Base-by-base conservation (phyloP, 1,140 invertebrate genomes). In the Samia ricini region DNA sequence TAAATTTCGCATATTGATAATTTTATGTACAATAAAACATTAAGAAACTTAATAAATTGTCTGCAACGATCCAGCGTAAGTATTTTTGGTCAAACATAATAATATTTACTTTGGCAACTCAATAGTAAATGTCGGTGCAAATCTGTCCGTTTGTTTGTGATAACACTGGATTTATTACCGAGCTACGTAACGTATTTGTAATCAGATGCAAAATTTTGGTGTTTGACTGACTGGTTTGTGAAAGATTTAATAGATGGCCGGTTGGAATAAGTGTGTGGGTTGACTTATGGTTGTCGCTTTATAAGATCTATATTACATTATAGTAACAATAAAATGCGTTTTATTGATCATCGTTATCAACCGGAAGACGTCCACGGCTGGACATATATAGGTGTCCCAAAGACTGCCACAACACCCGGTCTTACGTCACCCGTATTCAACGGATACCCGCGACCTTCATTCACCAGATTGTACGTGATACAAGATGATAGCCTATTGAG, bases 91-190 rank as follows among this genome's bases (percentile, higher is more conserved):
- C 4, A 50, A 29, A 55, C 33, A 58, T 48, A 59, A 58, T 48
- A 59, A 64, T 60, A 60, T 64, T 64, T 64, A 60, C 63, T 26
- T 56, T 48, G 33, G 33, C 51, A 4, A 64, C 48, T 60, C 33
- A 60, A 56, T 64, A 48, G 12, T 64, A 20, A 29, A 33, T 29
- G 52, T 60, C 51, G 26, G 24, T 33, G 19, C 26, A 57, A 57
- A 57, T 36, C 52, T 64, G 69, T 74, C 68, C 54, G 68, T 69
- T 36, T 71, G 66, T 77, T 75, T 67, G 71, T 64, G 66, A 71
- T 75, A 71, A 68, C 69, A 63, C 57, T 57, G 73, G 66, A 76
- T 77, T 73, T 72, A 75, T 60, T 36, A 57, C 56, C 26, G 22
- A 26, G 24, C 18, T 36, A 19, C 56, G 56, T 51, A 21, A 51